Base-by-base conservation (phyloP, 2,888 invertebrate species). In the Pediacus dermestoides region DNA sequence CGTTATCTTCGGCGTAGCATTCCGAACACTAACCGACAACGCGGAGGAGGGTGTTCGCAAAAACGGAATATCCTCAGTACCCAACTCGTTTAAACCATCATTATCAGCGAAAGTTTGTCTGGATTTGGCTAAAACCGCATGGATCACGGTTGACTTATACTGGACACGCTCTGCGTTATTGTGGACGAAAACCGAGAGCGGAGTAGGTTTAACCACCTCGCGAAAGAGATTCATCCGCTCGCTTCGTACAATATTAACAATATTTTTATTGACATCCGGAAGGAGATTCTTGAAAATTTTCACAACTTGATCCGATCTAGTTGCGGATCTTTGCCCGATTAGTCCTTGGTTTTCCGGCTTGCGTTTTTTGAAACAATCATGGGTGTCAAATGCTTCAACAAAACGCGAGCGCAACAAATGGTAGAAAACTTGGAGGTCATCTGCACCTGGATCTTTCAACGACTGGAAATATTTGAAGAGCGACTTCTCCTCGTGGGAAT, bases 351-450 rank as follows among this genome's bases (percentile, higher is more conserved):
- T 50, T 11, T 55, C 53, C 1, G 51, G 47, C 8, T 44, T 45
- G 9, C 44, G 49, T n/a, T 45, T 46, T 32, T 40, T 44, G 2
- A 39, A 39, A n/a, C 65, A 67, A 11, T 60, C 66, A 59, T 76
- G 73, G 51, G 70, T 70, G 16, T 74, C 70, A 46, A 77, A 74
- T 0, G 78, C 78, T 64, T 79, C 78, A 14, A 76, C 53, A 50
- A 75, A 78, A 47, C 77, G 70, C 52, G 58, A 73, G 55, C 79
- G 74, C 52, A 81, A 76, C 32, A 88, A 68, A 53, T 81, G 82
- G 60, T 85, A 85, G 65, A 85, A 75, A 28, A 87, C 74, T 14
- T 83, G 72, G 30, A 85, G 72, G 52, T 88, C 84, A 1, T 80
- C 76, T 0, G 76, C 74, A 21, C 76, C 74, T 0, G 74, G 63